A percentile compares a stretch with the other conserved stretches of the same genome.
Evolutionary conservation across 2,888 invertebrate species (phyloP).

Genomic region (Drosophila anomelani): DNA sequence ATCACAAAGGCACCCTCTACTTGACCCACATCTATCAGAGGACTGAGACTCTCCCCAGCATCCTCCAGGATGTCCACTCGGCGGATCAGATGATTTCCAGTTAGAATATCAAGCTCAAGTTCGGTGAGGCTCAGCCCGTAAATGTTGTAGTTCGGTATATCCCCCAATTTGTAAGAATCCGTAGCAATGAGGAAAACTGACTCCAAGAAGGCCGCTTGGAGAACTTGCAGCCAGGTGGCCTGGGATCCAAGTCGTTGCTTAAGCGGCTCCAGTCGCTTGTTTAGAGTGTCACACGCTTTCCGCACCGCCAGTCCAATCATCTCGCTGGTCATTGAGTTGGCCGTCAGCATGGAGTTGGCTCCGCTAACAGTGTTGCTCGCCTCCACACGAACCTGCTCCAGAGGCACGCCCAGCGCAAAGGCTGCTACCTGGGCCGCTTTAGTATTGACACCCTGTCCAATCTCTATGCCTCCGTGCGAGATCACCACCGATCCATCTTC

Average conservation of each 20-base stretch:
- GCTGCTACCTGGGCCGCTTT: conserved; percentile 92
- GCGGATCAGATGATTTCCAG: conserved; percentile 89
- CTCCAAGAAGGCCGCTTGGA: conserved; percentile 55
- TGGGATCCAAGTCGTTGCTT: conserved; percentile 82
- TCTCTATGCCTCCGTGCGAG: conserved; percentile 90
- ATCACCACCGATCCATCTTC: conserved; percentile 90
- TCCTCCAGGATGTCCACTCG: conserved; percentile 91
- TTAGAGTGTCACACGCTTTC: conserved; percentile 88
- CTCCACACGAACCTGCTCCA: conserved; percentile 55
- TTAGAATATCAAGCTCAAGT: conserved; percentile 91
- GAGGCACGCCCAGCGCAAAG: conserved; percentile 87
- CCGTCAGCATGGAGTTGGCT: conserved; percentile 85
- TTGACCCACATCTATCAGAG: conserved; percentile 91
- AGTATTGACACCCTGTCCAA: conserved; percentile 90
- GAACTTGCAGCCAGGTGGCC: conserved; percentile 86
- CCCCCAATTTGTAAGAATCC: conserved; percentile 86
- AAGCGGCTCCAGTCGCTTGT: conserved; percentile 87
- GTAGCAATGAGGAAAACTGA: conserved; percentile 87
- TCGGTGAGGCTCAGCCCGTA: conserved; percentile 89
- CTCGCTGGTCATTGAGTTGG: conserved; percentile 90
- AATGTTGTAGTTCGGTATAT: conserved; percentile 87
- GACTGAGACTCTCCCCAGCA: conserved; percentile 89
- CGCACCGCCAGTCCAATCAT: conserved; percentile 86
- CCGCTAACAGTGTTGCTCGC: conserved; percentile 84
- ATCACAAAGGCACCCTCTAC: conserved; percentile 92